phyloP scores from a whole-genome alignment of 1,140 invertebrate species.

The Drosophila athabasca region DNA sequence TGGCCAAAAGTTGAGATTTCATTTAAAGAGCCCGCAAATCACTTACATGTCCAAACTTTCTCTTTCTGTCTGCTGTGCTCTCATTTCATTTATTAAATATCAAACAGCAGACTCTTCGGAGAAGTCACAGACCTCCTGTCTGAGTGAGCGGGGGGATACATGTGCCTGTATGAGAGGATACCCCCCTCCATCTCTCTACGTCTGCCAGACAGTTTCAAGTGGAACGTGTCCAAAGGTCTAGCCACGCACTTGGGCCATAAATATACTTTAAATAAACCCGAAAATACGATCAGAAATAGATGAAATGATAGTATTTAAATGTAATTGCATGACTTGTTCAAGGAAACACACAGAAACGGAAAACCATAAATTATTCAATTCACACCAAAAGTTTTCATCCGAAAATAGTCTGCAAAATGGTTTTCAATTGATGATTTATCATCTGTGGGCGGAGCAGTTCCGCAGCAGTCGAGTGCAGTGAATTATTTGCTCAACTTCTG shows the following conservation, averaged over 20 bases:
- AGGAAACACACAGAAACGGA: constrained; percentile 15
- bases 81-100: constrained; percentile 36
- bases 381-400: constrained; percentile 18
- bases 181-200: neutral
- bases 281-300: constrained; percentile 28
- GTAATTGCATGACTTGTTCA: constrained; percentile 11
- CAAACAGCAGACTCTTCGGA: neutral
- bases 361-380: constrained; percentile 16
- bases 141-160: too few relatives aligned
- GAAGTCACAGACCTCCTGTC: too few relatives aligned
- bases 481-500: constrained; percentile 37
- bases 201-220: constrained; percentile 29
- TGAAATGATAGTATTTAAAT: constrained; percentile 20
- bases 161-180: too few relatives aligned
- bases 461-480: constrained; percentile 23
- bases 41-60: neutral
- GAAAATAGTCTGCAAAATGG: constrained; percentile 13
- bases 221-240: constrained; percentile 31
- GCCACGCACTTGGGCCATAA: constrained; percentile 60
- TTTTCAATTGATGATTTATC: constrained; percentile 55
- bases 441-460: neutral
- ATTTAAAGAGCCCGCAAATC: too few relatives aligned
- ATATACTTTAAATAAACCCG: constrained; percentile 71
- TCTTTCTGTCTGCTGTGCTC: neutral
- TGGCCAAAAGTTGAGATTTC: constrained; percentile 1